Percentiles rank a stretch among this genome's conserved stretches.
phyloP scores from a whole-genome alignment of 1,140 invertebrate genomes.

The Onthophagus taurus region DNA sequence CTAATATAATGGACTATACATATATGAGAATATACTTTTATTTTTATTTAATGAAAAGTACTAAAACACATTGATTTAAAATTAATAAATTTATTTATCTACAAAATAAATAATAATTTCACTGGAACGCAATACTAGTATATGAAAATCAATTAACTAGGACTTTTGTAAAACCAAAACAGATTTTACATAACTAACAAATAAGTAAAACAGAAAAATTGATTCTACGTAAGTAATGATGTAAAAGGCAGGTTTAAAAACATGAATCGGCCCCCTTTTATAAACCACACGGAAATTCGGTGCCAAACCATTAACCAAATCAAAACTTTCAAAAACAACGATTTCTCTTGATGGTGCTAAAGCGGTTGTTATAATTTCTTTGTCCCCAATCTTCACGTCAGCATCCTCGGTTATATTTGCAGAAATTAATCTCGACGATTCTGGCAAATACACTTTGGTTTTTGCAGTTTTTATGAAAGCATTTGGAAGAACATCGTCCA shows the following conservation, averaged over 20 bases:
- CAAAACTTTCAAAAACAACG: conserved; percentile 4
- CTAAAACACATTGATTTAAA: too few species aligned
- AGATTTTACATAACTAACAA: too few species aligned
- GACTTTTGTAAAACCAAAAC: too few species aligned
- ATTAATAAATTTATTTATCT: too few species aligned
- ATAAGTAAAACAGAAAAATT: too few species aligned
- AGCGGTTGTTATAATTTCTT: background rate
- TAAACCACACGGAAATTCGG: conserved; percentile 3
- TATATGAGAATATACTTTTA: too few species aligned
- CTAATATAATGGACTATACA: too few species aligned
- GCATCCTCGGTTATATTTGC: background rate
- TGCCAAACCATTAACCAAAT: background rate
- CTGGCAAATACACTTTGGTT: conserved; percentile 7
- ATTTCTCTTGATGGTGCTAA: conserved; percentile 3
- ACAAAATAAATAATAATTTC: too few species aligned
- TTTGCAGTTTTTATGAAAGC: conserved; percentile 4
- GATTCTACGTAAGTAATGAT: conserved; percentile 5
- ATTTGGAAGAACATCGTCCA: conserved; percentile 12
- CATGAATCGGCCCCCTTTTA: background rate
- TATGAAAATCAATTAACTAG: too few species aligned
- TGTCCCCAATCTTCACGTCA: background rate
- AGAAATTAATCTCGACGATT: conserved; percentile 4
- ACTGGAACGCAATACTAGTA: too few species aligned
- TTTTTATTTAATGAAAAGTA: too few species aligned
- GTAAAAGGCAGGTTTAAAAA: conserved; percentile 3